Percentiles rank a stretch among this genome's conserved stretches.
These are phyloP conservation scores for Junonia oenone DNA, from an alignment of 2,888 invertebrate genomes.

Conservation along the genomic window DNA sequence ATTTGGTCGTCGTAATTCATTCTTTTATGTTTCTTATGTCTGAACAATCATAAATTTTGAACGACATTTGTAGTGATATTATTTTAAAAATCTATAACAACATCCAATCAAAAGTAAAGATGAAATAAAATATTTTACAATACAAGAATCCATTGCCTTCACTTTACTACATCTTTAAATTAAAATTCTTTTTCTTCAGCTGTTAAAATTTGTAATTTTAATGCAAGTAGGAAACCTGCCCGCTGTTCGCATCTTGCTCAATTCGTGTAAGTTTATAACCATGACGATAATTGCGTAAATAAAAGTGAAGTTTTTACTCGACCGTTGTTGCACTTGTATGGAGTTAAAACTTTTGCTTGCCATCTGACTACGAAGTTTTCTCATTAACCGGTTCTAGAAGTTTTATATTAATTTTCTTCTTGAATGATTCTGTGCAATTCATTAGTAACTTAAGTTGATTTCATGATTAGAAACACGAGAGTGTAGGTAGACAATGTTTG, in stretches of 20 bases:
- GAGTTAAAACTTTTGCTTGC: slow-evolving; percentile 18
- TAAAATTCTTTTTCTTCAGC: neutral
- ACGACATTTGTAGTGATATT: neutral
- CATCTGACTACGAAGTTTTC: slow-evolving; percentile 16
- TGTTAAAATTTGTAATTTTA: neutral
- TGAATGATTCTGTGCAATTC: neutral
- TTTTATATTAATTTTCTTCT: slow-evolving; percentile 1
- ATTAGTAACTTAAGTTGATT: neutral
- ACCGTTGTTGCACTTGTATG: slow-evolving; percentile 19
- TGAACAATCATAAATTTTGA: neutral
- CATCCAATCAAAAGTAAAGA: no score
- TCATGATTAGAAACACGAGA: neutral
- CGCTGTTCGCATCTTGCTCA: neutral
- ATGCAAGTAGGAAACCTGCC: neutral
- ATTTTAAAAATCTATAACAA: no score
- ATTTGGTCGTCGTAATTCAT: slow-evolving; percentile 1
- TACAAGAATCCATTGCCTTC: no score
- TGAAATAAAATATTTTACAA: no score
- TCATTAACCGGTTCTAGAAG: slow-evolving; percentile 1
- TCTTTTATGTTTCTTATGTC: neutral
- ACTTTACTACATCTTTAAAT: no score
- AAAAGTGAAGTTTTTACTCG: slow-evolving; percentile 22
- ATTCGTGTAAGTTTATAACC: neutral
- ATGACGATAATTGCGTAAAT: slow-evolving; percentile 16
- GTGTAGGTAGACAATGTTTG: neutral